Percentiles rank a stretch among this genome's conserved stretches.
phyloP scores from a whole-genome alignment of 2,888 invertebrate species.

The Parascotia fuliginaria region DNA sequence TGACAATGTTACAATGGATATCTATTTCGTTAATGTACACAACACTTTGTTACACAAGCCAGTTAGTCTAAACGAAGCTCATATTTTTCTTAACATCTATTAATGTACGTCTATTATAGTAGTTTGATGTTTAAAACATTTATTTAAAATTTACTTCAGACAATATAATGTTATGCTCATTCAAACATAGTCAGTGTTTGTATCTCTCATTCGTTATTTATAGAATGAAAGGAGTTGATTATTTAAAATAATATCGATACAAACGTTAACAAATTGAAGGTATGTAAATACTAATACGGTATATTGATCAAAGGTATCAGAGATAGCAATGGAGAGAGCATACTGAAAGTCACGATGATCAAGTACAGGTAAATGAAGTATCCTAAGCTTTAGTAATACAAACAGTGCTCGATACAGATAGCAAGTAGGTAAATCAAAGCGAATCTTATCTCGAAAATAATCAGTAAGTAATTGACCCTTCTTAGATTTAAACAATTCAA shows the following conservation, averaged over 20 bases:
- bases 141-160: constrained; percentile 14
- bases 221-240: constrained; percentile 13
- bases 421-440: constrained; percentile 56
- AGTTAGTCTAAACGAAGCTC: constrained; percentile 84
- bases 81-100: constrained; percentile 84
- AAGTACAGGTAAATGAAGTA: constrained; percentile 30
- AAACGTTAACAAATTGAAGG: constrained; percentile 13
- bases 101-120: constrained; percentile 62
- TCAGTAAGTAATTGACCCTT: constrained; percentile 80
- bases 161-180: constrained; percentile 14
- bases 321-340: constrained; percentile 19
- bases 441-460: constrained; percentile 74
- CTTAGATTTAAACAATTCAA: constrained; percentile 83
- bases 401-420: constrained; percentile 40
- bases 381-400: constrained; percentile 36
- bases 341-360: constrained; percentile 23
- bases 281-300: constrained; percentile 15
- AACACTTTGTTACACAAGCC: constrained; percentile 80
- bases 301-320: constrained; percentile 19
- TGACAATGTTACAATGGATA: constrained; percentile 52
- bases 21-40: constrained; percentile 70
- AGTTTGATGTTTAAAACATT: constrained; percentile 39
- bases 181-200: constrained; percentile 9
- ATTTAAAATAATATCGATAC: constrained; percentile 17
- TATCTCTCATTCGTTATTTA: constrained; percentile 10